phyloP scores from a whole-genome alignment of 2,797 vertebrate species.

The Acanthopagrus latus region DNA sequence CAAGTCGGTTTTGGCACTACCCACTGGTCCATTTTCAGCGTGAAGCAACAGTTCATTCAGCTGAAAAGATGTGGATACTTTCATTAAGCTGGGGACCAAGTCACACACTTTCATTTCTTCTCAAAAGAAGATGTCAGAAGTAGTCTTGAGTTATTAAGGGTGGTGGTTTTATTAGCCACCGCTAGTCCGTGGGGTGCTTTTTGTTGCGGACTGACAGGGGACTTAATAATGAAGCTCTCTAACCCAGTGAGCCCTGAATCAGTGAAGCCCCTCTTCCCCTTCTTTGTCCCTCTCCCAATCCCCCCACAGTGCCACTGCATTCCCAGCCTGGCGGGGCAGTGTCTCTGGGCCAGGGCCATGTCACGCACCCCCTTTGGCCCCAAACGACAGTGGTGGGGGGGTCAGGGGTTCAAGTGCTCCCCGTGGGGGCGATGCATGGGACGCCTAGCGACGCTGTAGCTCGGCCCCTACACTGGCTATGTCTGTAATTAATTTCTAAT shows the following conservation, averaged over 20 bases:
- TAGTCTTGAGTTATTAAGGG: conserved; percentile 56
- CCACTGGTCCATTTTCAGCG: conserved; percentile 23
- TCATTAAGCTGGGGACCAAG: conserved; percentile 33
- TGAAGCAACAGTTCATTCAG: conserved; percentile 46
- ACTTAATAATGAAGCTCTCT: conserved; percentile 78
- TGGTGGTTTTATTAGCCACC: conserved; percentile 75
- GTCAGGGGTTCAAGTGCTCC: conserved; percentile 83
- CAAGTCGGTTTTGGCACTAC: conserved; percentile 46
- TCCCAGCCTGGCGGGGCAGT: conserved; percentile 81
- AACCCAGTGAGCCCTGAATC: conserved; percentile 73
- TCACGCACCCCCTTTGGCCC: conserved; percentile 74
- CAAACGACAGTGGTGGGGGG: conserved; percentile 60
- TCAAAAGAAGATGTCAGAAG: conserved; percentile 69
- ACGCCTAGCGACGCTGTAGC: conserved; percentile 56
- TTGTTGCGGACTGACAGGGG: conserved; percentile 75
- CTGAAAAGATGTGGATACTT: conserved; percentile 43
- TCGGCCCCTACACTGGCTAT: conserved; percentile 49
- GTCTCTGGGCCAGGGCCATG: conserved; percentile 76
- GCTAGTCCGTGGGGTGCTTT: conserved; percentile 69
- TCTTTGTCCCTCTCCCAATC: conserved; percentile 67
- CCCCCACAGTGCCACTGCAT: conserved; percentile 79
- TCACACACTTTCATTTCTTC: conserved; percentile 45
- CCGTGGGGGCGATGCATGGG: conserved; percentile 63
- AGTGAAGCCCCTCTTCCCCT: conserved; percentile 69
- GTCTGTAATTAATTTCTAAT: conserved; percentile 75